Evolutionary conservation across 2,797 vertebrate species (phyloP), one percentile per base, ranked within the genome.

Genomic region (Leucoraja ocellata): DNA sequence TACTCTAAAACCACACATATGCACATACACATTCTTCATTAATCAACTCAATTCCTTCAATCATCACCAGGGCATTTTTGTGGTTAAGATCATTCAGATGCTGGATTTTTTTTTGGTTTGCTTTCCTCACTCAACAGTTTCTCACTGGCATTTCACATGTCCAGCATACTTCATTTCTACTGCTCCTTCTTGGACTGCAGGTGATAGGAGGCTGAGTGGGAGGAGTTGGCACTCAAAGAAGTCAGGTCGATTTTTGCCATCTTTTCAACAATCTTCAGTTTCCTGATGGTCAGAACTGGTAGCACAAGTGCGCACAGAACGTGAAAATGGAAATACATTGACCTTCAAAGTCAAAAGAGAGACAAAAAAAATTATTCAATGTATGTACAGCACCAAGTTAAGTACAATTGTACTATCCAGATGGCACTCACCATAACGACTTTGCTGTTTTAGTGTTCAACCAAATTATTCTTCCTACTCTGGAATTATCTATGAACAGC

Each of bases 311-410:
- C 96, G 95, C 98, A 97, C 95, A 98, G 94, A 95, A 99, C 96
- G 95, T 99, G 98, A 95, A 98, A 96, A 93, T 98, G 97, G 95
- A 98, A 99, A 96, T 98, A 99, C 97, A 99, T 96, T 0, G 98
- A 99, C 95, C 99, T 99, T 91, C 93, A 93, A 93, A 94, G 95
- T 1, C 94, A 94, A 95, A 94, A 91, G 54, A 95, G 68, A 94
- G 77, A 94, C n/a, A 94, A 54, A 83, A 54, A 0, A 94, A 88
- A 1, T 88, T 88, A 68, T 88, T 88, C 84, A 88, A 25, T 61
- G n/a, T 65, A 14, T n/a, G 61, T 1, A 65, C 61, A 65, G 21
- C n/a, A 79, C 11, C n/a, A 63, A 88, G n/a, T 32, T 63, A 68
- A 36, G 32, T 32, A 88, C n/a, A 88, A 65, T 88, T 8, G 23